Evolutionary conservation across 64 coral and sea anemone genomes (phyloP), one percentile per base, ranked within the genome.

Genomic region (Montipora foliosa): DNA sequence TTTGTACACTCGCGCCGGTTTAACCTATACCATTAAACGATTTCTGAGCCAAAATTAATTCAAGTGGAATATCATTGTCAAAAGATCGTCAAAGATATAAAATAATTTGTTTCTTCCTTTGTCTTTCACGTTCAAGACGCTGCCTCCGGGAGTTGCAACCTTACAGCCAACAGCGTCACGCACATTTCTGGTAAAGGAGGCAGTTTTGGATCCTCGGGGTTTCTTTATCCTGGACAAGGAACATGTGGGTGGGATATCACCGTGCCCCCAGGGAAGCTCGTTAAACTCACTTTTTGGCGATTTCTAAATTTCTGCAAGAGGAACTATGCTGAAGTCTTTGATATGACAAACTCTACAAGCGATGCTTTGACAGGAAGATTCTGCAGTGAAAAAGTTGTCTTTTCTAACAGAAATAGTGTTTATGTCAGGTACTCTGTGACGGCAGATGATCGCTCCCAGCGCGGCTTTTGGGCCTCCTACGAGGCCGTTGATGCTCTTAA

Each of bases 251-350:
- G 78, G 78, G 75, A 67, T 46, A 76, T 91, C 6, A 53, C 79
- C 5, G 89, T 82, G 29, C 24, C 89, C 70, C 47, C 19, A 25
- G 89, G 79, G 68, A 91, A 91, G 44, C 75, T 91, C 6, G 53
- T 91, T 47, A 81, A 53, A 14, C 78, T 91, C 0, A 51, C 49
- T 0, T 74, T 91, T 75, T 74, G 51, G 37, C 4, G 9, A 6
- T 52, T 74, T 3, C 6, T 0, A 5, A 50, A 7, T 49, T 22
- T 8, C 0, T 86, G 82, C 19, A 11, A 24, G 8, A 17, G 29
- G 3, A 86, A 67, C 47, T 86, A 71, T 67, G 82, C 47, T 44
- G 82, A 86, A n/a, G 66, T 86, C 66, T 86, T 68, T 86, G 64
- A 86, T 70, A 17, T 49, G 37, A 49, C 82, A 70, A 51, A 86